These are phyloP conservation scores for Mythimna pallens DNA, from an alignment of 2,888 invertebrate genomes.

Conservation along the genomic window DNA sequence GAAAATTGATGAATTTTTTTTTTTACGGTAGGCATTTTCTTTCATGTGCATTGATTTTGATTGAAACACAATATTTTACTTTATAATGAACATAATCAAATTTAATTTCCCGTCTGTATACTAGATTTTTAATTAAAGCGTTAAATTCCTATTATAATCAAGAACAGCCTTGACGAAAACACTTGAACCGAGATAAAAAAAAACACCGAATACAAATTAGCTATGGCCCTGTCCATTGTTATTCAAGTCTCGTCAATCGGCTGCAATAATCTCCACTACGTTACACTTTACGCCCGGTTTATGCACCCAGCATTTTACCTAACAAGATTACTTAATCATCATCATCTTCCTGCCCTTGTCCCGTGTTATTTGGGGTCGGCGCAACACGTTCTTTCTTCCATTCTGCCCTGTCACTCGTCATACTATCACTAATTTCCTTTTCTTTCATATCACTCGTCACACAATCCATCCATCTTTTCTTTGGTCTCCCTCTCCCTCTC, in stretches of 20 bases:
- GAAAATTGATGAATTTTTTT: too few relatives aligned
- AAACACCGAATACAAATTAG: conserved; percentile 20
- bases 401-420: too few relatives aligned
- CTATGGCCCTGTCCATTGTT: conserved; percentile 28
- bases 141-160: conserved; percentile 15
- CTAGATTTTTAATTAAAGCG: not conserved
- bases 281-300: conserved; percentile 37
- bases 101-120: not conserved
- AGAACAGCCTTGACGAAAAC: conserved; percentile 22
- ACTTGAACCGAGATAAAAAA: conserved; percentile 17
- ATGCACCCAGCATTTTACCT: conserved; percentile 27
- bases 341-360: too few relatives aligned
- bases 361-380: too few relatives aligned
- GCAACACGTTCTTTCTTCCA: too few relatives aligned
- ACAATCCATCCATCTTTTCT: too few relatives aligned
- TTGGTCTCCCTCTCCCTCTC: too few relatives aligned
- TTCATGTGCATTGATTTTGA: too few relatives aligned
- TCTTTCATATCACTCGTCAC: too few relatives aligned
- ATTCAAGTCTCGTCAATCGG: conserved; percentile 50
- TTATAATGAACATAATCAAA: not conserved
- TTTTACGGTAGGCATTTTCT: too few relatives aligned
- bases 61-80: not conserved
- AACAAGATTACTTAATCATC: conserved; percentile 47
- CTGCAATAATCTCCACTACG: conserved; percentile 44
- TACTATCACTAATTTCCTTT: too few relatives aligned